phyloP scores from a whole-genome alignment of 2,797 vertebrate species.

The Adrianichthys oophorus region DNA sequence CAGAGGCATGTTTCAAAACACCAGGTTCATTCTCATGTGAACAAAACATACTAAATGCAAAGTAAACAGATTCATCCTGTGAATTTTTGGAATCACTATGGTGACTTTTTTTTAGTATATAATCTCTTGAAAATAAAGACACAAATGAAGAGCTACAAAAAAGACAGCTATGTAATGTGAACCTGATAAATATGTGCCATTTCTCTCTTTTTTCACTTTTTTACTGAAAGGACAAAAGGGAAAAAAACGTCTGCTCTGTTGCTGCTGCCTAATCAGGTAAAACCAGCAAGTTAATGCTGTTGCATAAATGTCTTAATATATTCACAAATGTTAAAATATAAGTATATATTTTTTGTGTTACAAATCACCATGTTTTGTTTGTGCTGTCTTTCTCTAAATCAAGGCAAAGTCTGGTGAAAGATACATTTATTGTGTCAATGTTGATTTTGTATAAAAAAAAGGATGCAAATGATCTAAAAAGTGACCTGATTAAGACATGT shows the following conservation, averaged over 20 bases:
- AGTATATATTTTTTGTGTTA: conserved; percentile 51
- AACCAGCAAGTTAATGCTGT: conserved; percentile 60
- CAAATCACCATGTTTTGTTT: conserved; percentile 56
- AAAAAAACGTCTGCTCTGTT: conserved; percentile 30
- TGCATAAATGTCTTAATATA: conserved; percentile 79
- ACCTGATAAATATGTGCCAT: conserved; percentile 49
- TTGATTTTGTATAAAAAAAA: too few relatives aligned
- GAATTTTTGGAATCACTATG: conserved; percentile 18
- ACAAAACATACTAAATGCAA: conserved; percentile 18
- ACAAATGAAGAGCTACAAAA: conserved; percentile 31
- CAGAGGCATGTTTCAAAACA: conserved; percentile 1
- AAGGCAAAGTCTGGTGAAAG: conserved; percentile 29
- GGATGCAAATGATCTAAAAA: too few relatives aligned
- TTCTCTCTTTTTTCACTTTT: conserved; percentile 27
- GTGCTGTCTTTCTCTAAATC: conserved; percentile 43
- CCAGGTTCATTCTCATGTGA: conserved; percentile 10
- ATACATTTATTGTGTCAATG: neutral
- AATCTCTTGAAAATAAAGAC: conserved; percentile 30
- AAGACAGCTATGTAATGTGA: conserved; percentile 50
- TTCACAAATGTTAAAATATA: conserved; percentile 58
- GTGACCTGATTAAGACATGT: too few relatives aligned
- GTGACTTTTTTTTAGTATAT: conserved; percentile 24
- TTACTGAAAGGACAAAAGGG: neutral
- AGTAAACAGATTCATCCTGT: conserved; percentile 20
- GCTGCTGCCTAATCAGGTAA: conserved; percentile 55